Percentiles rank a stretch among this genome's conserved stretches.
Evolutionary conservation across 2,113 vertebrate species (phyloP).

Genomic region (Tursiops truncatus): DNA sequence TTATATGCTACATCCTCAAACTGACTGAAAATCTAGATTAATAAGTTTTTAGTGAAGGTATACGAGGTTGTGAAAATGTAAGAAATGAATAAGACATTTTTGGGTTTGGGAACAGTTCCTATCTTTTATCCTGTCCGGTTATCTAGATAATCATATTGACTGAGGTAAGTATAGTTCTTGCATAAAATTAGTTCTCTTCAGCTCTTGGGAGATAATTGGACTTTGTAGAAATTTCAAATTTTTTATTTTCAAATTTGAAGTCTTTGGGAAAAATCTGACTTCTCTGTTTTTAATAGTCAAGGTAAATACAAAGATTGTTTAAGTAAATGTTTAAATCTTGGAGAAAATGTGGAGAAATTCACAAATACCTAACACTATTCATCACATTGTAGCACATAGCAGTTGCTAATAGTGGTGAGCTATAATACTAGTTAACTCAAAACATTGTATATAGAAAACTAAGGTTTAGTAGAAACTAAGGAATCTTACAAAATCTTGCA

Average conservation of each 20-base stretch:
- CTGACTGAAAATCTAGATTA: slow-evolving; percentile 6
- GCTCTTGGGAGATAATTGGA: background rate
- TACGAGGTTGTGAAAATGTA: background rate
- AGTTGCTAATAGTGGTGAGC: background rate
- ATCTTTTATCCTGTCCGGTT: background rate
- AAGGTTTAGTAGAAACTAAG: slow-evolving; percentile 7
- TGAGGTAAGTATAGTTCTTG: background rate
- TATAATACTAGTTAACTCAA: background rate
- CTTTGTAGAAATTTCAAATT: slow-evolving; percentile 39
- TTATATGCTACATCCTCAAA: slow-evolving; percentile 25
- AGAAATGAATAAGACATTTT: slow-evolving; percentile 26
- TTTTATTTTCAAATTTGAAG: slow-evolving; percentile 42
- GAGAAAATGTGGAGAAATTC: slow-evolving; percentile 18
- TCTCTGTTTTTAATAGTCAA: background rate
- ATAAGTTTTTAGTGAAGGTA: slow-evolving; percentile 10
- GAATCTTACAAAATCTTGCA: background rate
- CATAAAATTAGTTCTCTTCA: slow-evolving; percentile 30
- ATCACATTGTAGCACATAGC: background rate
- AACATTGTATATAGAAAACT: slow-evolving; percentile 7
- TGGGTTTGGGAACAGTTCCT: background rate
- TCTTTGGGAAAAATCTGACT: background rate
- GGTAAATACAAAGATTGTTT: background rate
- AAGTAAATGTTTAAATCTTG: slow-evolving; percentile 42
- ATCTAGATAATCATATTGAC: background rate
- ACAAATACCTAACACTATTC: background rate